phyloP scores from a whole-genome alignment of 2,888 invertebrate genomes.

The Himalopsyche kuldschensis region DNA sequence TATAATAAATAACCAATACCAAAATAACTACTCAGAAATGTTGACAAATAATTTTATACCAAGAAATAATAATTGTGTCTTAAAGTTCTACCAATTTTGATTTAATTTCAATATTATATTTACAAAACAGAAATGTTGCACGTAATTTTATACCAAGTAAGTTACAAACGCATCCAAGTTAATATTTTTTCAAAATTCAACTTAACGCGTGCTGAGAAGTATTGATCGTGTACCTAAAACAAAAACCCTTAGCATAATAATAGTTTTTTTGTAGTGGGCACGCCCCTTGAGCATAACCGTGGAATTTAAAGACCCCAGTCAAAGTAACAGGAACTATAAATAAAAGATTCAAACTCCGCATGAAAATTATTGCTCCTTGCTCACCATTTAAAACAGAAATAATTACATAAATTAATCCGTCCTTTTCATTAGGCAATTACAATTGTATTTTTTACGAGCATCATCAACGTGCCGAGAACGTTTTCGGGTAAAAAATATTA shows the following conservation, averaged over 20 bases:
- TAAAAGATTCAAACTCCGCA: background rate
- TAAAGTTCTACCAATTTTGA: too few relatives aligned
- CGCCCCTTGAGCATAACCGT: background rate
- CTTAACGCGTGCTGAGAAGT: background rate
- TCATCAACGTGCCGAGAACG: conserved; percentile 8
- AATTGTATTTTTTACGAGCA: background rate
- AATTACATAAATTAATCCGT: background rate
- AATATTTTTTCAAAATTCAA: too few relatives aligned
- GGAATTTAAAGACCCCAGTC: background rate
- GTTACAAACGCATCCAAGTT: too few relatives aligned
- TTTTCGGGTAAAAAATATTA: conserved; percentile 1
- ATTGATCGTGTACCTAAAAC: too few relatives aligned
- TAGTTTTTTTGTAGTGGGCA: background rate
- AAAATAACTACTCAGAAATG: too few relatives aligned
- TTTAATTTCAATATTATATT: too few relatives aligned
- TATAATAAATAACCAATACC: too few relatives aligned
- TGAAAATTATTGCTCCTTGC: background rate
- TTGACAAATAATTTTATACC: too few relatives aligned
- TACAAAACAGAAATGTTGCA: too few relatives aligned
- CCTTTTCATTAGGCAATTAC: background rate
- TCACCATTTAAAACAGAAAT: background rate
- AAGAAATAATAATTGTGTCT: too few relatives aligned
- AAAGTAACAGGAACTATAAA: background rate
- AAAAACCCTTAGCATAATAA: background rate
- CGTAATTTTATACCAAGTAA: too few relatives aligned